phyloP scores from a whole-genome alignment of 2,888 invertebrate genomes.

The Endomychus coccineus region DNA sequence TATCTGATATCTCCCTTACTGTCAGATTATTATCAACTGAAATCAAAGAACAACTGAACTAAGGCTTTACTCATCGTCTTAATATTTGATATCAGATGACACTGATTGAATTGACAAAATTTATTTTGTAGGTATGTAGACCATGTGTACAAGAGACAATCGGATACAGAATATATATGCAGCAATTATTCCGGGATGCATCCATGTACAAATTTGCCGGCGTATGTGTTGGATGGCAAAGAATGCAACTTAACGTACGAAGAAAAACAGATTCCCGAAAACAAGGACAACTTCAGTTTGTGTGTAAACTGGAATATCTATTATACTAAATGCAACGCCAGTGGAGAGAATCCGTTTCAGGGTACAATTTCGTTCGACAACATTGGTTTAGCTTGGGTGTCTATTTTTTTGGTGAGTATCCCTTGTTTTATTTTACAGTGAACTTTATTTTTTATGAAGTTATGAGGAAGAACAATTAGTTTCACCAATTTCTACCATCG shows the following conservation, averaged over 20 bases:
- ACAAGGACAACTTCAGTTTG: constrained; percentile 45
- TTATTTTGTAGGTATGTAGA: too few species aligned
- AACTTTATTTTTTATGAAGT: too few species aligned
- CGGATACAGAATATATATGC: constrained; percentile 91
- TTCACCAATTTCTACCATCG: too few species aligned
- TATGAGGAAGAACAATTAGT: too few species aligned
- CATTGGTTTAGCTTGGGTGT: constrained; percentile 99
- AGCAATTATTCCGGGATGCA: constrained; percentile 93
- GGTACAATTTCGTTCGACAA: constrained; percentile 99
- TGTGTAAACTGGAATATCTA: constrained; percentile 99
- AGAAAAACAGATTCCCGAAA: constrained; percentile 30
- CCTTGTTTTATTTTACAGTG: too few species aligned
- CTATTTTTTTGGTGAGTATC: constrained; percentile 95
- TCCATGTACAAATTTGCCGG: constrained; percentile 75
- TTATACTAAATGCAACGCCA: constrained; percentile 89
- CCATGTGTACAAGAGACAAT: constrained; percentile 12
- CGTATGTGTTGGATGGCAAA: constrained; percentile 63
- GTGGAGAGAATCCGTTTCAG: constrained; percentile 94
- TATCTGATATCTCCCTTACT: too few species aligned
- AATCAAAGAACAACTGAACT: too few species aligned
- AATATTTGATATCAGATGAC: too few species aligned
- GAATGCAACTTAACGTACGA: constrained; percentile 65
- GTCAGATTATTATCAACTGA: too few species aligned
- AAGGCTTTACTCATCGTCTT: too few species aligned
- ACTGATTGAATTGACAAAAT: too few species aligned